Base-by-base conservation (phyloP, 2,888 invertebrate species). In the Orchestes rusci region DNA sequence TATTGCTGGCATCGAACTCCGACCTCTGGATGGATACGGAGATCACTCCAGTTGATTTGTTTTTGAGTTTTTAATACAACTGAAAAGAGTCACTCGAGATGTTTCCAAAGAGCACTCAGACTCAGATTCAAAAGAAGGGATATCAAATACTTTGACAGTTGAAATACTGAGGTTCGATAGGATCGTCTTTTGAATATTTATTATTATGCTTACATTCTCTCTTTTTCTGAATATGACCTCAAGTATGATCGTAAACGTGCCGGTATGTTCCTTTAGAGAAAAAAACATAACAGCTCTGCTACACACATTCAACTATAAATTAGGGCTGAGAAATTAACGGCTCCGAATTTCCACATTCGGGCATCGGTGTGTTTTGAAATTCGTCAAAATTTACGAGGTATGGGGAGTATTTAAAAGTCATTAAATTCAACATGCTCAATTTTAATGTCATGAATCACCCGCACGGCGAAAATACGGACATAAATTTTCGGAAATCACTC, bases 11-110 rank as follows among this genome's bases (percentile, higher is more conserved):
- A 56, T 56, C 54, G 53, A 52, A 51, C 32, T 27, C 27, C 17
- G 13, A 13, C n/a, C 31, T 47, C 39, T 39, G 45, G 41, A 40
- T 43, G 45, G 39, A 47, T 45, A 36, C 47, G 27, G 43, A 43
- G 49, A 51, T 51, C 43, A 47, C 53, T 52, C 42, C 53, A 54
- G 56, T 51, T 56, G 57, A 57, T 56, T 56, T 57, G 57, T 57
- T 56, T 53, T 53, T 52, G 50, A 53, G 53, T 51, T 43, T 45
- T 49, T 49, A n/a, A n/a, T n/a, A 38, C 17, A 37, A 15, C 30
- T 19, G 32, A 29, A 44, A 40, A 40, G 47, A 48, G 48, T 37
- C 43, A 32, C 48, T 43, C 34, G 29, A 29, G 40, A 48, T 33
- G 28, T 28, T 44, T 35, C 18, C 28, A 42, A 54, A 55, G 10